Base-by-base conservation (phyloP, 2,888 invertebrate species). In the Arenicola marina region DNA sequence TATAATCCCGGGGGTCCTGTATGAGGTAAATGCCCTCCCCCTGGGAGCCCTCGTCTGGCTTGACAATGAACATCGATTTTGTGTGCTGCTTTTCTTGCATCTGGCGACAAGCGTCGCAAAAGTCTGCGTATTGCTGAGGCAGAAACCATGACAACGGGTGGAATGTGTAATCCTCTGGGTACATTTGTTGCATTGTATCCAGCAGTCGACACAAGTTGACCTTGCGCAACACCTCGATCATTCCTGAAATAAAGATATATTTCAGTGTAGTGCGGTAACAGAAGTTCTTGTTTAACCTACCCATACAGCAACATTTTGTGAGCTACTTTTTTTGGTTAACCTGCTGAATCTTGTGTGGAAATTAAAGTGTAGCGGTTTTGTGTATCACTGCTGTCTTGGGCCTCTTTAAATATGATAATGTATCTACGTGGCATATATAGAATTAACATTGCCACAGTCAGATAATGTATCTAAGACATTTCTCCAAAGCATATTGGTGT, bases 1-100 rank as follows among this genome's bases (percentile, higher is more conserved):
- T 24, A 67, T 79, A 82, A 26, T 84, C 80, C n/a, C 75, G 73
- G 0, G 85, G 80, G 31, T 80, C 79, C 7, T 62, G 2, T 2
- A 86, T 77, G 29, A 86, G 71, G 71, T 86, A 86, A 56, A 86
- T 86, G 11, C 85, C 85, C 3, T 84, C 84, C 2, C 86, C 86
- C 67, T 86, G 86, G 2, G 84, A 82, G 0, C 85, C 85, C 31
- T 84, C 83, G 66, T 85, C 84, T 0, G 86, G 86, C 68, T 86
- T 86, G 18, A 85, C 83, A 56, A 86, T 86, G 71, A 78, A 86
- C 67, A 84, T 83, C 11, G 46, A 32, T 61, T 51, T 59, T 53
- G n/a, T 4, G 24, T 34, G 7, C 3, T 21, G 53, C 31, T 26
- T 59, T 56, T 32, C 43, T n/a, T 28, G 56, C 53, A 7, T 32